These are phyloP conservation scores for Ceyx margarethae DNA, from an alignment of 2,113 vertebrate species.

Conservation along the genomic window DNA sequence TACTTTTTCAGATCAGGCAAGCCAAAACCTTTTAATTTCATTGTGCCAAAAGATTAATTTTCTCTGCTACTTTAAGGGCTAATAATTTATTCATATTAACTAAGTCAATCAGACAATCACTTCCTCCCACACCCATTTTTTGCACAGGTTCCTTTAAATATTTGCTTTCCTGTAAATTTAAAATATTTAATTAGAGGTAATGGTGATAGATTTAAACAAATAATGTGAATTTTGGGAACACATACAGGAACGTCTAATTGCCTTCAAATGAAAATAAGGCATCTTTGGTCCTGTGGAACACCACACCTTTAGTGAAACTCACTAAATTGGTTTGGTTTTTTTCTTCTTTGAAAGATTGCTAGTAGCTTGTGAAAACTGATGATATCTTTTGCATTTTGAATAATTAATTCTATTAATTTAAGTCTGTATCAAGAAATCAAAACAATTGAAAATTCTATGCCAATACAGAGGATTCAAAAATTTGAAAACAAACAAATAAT, in stretches of 20 bases:
- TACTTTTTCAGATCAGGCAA: constrained; percentile 69
- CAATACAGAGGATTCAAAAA: neutral
- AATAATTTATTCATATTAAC: constrained; percentile 65
- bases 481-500: neutral
- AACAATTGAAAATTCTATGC: neutral
- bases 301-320: neutral
- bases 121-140: neutral
- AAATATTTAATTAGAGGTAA: constrained; percentile 5
- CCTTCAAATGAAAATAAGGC: neutral
- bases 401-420: neutral
- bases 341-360: neutral
- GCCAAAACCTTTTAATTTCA: constrained; percentile 72
- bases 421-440: neutral
- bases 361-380: neutral
- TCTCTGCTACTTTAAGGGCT: constrained; percentile 44
- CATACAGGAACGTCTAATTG: neutral
- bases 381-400: neutral
- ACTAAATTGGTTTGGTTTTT: neutral
- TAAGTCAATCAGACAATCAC: constrained; percentile 50
- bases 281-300: neutral
- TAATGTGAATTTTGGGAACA: neutral
- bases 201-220: neutral
- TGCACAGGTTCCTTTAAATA: neutral
- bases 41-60: constrained; percentile 69
- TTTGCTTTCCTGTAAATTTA: neutral